Evolutionary conservation across 2,888 invertebrate species (phyloP).

Genomic region (Acleris emargana): DNA sequence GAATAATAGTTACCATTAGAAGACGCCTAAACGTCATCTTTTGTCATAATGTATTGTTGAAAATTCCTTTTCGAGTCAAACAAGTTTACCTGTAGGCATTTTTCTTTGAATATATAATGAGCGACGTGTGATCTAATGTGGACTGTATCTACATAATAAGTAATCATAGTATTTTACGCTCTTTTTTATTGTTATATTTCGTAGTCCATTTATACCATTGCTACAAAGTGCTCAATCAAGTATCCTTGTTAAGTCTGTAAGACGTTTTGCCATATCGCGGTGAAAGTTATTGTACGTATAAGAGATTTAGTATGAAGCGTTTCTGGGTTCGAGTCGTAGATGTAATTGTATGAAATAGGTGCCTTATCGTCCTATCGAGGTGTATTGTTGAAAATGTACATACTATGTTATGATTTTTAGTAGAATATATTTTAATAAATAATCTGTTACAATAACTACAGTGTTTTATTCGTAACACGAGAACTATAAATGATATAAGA

Average conservation of each 20-base stretch:
- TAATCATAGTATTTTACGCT: constrained; percentile 19
- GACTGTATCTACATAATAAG: constrained; percentile 47
- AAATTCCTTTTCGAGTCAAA: constrained; percentile 37
- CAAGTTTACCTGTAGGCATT: constrained; percentile 46
- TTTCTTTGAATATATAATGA: constrained; percentile 42
- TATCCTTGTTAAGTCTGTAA: constrained; percentile 59
- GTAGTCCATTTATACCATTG: constrained; percentile 36
- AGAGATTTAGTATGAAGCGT: constrained; percentile 52
- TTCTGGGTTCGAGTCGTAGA: constrained; percentile 51
- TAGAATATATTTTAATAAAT: constrained; percentile 80
- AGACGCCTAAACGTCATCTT: constrained; percentile 10
- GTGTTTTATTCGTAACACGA: constrained; percentile 45
- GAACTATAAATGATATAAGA: background rate
- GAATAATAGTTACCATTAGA: constrained; percentile 46
- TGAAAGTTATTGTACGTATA: constrained; percentile 64
- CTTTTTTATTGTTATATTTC: constrained; percentile 27
- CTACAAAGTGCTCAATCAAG: constrained; percentile 72
- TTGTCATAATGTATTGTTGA: constrained; percentile 31
- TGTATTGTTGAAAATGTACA: constrained; percentile 80
- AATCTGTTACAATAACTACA: constrained; percentile 63
- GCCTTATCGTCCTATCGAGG: constrained; percentile 75
- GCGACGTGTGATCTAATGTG: constrained; percentile 40
- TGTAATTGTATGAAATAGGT: constrained; percentile 54
- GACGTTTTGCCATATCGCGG: constrained; percentile 54
- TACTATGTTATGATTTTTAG: constrained; percentile 77